Evolutionary conservation across 2,888 invertebrate genomes (phyloP), one percentile per base, ranked within the genome.

Genomic region (Hedya salicella): DNA sequence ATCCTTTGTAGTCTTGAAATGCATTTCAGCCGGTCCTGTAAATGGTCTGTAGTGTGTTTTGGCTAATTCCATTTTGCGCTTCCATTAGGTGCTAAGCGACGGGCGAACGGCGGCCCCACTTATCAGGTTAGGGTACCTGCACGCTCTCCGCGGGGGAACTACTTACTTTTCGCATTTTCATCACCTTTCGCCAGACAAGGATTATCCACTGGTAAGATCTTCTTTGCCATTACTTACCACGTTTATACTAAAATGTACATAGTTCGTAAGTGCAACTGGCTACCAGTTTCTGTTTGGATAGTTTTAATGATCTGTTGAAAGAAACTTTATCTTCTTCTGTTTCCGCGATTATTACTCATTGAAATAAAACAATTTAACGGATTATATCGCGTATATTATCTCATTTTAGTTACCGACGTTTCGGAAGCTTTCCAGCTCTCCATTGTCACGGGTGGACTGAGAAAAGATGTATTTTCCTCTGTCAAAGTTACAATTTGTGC

Each of bases 111-210:
- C 97, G 0, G 96, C 98, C 9, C 98, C 98, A 14, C 88, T 96
- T 49, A 95, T 97, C 67, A 93, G 96, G 75, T 92, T 97, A 62
- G 97, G 96, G 0, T 95, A 96, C 75, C 93, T 97, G 66, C 97
- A 97, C 83, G 95, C 96, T 36, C 88, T 96, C 72, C 93, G 95
- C 69, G 96, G 96, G 3, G 96, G 96, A 52, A 95, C 95, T 57
- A 96, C 96, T 39, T 97, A 96, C 93, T 97, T 98, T 89, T 95
- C 97, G 71, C 97, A 98, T 83, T 98, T 98, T 82, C 95, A 95
- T 77, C 96, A 97, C 85, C 96, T 97, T 73, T 96, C 96, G 5
- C 94, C 95, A 75, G 96, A 97, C 70, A 95, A 96, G 75, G 95
- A 95, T 82, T 95, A 95, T 88, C 95, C 95, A 57, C 95, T 95